Evolutionary conservation across 2,113 vertebrate genomes (phyloP).

Genomic region (Malaclemys terrapin): DNA sequence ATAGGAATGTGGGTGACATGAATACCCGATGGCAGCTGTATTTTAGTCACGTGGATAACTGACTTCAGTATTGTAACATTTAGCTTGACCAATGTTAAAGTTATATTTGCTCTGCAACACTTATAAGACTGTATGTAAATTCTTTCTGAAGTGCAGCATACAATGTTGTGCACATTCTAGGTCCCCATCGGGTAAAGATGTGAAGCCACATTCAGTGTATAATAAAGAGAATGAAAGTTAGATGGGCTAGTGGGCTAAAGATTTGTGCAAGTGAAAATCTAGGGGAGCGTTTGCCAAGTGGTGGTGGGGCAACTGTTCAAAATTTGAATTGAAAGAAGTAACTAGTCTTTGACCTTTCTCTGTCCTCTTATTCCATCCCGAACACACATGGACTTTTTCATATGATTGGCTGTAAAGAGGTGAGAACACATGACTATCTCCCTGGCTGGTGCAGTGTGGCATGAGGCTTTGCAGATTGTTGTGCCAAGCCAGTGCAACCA

Average conservation of each 20-base stretch:
- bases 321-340: not conserved
- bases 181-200: not conserved
- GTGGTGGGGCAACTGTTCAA: not conserved
- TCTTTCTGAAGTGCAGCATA: not conserved
- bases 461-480: conserved; percentile 33
- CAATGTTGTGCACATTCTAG: not conserved
- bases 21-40: not conserved
- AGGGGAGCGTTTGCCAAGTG: not conserved
- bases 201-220: not conserved
- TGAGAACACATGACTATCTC: not conserved
- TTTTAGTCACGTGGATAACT: not conserved
- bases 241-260: not conserved
- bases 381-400: not conserved
- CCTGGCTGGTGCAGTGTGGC: rapidly evolving
- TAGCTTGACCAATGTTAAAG: not conserved
- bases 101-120: not conserved
- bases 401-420: not conserved
- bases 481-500: conserved; percentile 23
- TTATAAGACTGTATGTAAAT: not conserved
- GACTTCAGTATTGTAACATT: not conserved
- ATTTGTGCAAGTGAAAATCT: not conserved
- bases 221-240: not conserved
- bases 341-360: rapidly evolving
- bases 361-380: not conserved
- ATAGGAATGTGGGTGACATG: not conserved